Conservation (phyloP, 2,113 vertebrate species). For the Actenoides lindsayi region DNA sequence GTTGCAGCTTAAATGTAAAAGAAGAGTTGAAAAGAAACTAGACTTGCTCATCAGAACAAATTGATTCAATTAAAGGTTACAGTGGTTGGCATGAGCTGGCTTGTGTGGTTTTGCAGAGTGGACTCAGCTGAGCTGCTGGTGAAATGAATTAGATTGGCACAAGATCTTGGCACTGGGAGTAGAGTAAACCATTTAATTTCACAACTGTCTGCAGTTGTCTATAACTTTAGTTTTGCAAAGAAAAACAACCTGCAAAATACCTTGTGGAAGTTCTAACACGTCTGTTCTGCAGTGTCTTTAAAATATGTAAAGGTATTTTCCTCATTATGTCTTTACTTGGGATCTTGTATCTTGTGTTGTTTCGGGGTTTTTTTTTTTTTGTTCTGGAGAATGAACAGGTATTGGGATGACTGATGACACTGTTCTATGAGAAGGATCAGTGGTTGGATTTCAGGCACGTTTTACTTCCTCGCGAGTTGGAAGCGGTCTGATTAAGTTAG, state of each 20-base stretch:
- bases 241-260: neutral
- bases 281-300: neutral
- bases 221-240: neutral
- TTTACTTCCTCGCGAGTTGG: neutral
- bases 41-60: neutral
- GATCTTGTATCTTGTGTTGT: no score
- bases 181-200: neutral
- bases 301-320: neutral
- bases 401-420: neutral
- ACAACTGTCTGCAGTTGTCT: neutral
- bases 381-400: neutral
- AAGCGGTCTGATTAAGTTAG: neutral
- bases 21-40: neutral
- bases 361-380: no score
- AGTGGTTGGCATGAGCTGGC: neutral
- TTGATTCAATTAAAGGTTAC: conserved; percentile 12
- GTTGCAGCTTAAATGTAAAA: neutral
- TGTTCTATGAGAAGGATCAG: neutral
- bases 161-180: neutral
- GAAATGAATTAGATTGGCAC: neutral
- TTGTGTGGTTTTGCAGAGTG: neutral
- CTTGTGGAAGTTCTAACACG: neutral
- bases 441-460: neutral
- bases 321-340: no score
- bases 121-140: neutral